Conservation (phyloP, 2,113 vertebrate species). For the Scatophagus argus region DNA sequence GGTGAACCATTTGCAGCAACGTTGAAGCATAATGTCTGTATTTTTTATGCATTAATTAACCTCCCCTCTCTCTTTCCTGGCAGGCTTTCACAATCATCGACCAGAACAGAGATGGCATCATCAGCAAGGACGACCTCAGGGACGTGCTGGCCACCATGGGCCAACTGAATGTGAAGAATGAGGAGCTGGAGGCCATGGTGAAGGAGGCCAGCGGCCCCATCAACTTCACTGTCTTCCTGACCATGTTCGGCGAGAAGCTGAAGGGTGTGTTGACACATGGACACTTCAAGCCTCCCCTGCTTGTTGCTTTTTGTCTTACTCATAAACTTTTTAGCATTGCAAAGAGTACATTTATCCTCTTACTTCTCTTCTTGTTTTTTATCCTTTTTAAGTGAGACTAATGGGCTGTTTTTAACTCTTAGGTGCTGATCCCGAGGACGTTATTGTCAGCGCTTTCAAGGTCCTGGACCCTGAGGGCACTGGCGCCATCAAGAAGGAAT, state of each 20-base stretch:
- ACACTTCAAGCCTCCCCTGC: not conserved
- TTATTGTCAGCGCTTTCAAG: slow-evolving; percentile 93
- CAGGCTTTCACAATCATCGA: slow-evolving; percentile 96
- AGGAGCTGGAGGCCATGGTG: slow-evolving; percentile 93
- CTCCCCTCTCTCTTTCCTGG: not conserved
- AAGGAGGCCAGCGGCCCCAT: slow-evolving; percentile 95
- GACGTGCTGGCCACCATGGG: slow-evolving; percentile 93
- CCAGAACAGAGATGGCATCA: slow-evolving; percentile 95
- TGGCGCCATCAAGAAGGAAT: slow-evolving; percentile 91
- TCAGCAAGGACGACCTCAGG: slow-evolving; percentile 92
- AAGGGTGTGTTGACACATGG: slow-evolving; percentile 83
- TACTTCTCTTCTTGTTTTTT: not conserved
- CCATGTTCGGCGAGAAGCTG: slow-evolving; percentile 97
- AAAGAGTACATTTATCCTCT: not conserved
- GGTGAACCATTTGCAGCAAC: not conserved
- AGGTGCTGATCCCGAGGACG: slow-evolving; percentile 95
- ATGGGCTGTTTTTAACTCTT: not conserved
- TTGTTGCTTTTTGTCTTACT: not conserved
- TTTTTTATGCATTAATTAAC: not conserved
- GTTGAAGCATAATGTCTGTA: not conserved
- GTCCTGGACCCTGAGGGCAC: slow-evolving; percentile 91
- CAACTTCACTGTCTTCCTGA: slow-evolving; percentile 95
- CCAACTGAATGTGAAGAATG: slow-evolving; percentile 93
- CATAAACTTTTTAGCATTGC: not conserved
- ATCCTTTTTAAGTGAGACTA: not conserved